phyloP scores from a whole-genome alignment of 2,797 vertebrate species.

The Pseudochaenichthys georgianus region DNA sequence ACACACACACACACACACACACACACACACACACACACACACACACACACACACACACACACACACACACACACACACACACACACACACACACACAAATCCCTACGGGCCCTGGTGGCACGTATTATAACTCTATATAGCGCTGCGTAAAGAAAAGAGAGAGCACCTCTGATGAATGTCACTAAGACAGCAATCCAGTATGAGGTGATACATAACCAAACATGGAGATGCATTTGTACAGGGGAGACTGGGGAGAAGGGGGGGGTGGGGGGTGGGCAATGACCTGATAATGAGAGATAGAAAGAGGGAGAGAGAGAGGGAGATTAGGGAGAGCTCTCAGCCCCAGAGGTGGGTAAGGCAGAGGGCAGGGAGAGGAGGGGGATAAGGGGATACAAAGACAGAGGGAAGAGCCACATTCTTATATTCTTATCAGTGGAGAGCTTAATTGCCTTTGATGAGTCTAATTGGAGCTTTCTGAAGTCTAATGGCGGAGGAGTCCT shows the following conservation, averaged over 20 bases:
- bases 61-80: too few relatives aligned
- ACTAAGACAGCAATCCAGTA: constrained; percentile 77
- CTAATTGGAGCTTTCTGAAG: constrained; percentile 84
- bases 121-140: constrained; percentile 81
- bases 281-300: constrained; percentile 71
- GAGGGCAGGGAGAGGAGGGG: constrained; percentile 75
- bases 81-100: too few relatives aligned
- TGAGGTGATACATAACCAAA: constrained; percentile 83
- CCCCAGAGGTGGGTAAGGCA: constrained; percentile 76
- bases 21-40: too few relatives aligned
- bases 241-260: not conserved
- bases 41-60: too few relatives aligned
- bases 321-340: constrained; percentile 66
- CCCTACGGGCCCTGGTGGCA: constrained; percentile 54
- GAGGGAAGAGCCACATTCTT: constrained; percentile 75
- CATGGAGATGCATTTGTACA: constrained; percentile 78
- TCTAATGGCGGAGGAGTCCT: constrained; percentile 84
- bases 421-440: constrained; percentile 85
- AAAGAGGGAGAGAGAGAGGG: constrained; percentile 35
- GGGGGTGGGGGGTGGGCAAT: constrained; percentile 40
- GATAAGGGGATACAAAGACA: constrained; percentile 79
- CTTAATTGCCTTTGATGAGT: constrained; percentile 85
- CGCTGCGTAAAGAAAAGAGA: constrained; percentile 75
- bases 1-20: too few relatives aligned
- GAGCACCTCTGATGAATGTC: constrained; percentile 77